Evolutionary conservation across 2,113 vertebrate genomes (phyloP), one percentile per base, ranked within the genome.

Genomic region (Thermophis baileyi): DNA sequence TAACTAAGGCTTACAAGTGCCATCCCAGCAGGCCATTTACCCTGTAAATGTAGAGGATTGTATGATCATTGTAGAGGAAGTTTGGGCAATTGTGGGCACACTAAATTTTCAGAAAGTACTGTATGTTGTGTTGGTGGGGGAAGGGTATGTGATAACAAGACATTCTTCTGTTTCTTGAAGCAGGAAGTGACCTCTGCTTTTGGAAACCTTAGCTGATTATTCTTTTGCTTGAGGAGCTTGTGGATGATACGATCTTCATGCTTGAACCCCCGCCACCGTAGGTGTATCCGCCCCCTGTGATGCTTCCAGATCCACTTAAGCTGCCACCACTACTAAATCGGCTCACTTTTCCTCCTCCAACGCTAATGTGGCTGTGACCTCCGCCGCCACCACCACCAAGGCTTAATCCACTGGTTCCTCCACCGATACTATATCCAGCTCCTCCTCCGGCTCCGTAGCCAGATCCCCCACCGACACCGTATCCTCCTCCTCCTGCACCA

Each of bases 191-290:
- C 40, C 6, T 3, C 22, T 51, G 8, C 22, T 53, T 60, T 88
- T 44, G 40, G 8, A 30, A 81, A 89, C 18, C 27, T 90, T 90
- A 93, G 47, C 74, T 90, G 81, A 81, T 93, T 90, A 90, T 69
- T 93, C 92, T 87, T 22, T 87, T 93, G 74, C 54, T 90, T 11
- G 86, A 91, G 18, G 91, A 74, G 57, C 85, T 89, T 85, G 91
- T 50, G 51, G 92, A 63, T 5, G 89, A 60, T 44, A 87, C 46
- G 1, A 90, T 44, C 54, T 90, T 93, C 81, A 93, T 24, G 60
- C 89, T 44, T 24, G 92, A 93, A 30, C 81, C 24, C 9, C 92
- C 81, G 1, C 81, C 88, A n/a, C 92, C 89, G 6, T 89, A 92
- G 60, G 25, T 44, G 51, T 89, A 92, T 54, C 91, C 91, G 0